Evolutionary conservation across 2,888 invertebrate genomes (phyloP).

Genomic region (Eristalinus sepulchralis): DNA sequence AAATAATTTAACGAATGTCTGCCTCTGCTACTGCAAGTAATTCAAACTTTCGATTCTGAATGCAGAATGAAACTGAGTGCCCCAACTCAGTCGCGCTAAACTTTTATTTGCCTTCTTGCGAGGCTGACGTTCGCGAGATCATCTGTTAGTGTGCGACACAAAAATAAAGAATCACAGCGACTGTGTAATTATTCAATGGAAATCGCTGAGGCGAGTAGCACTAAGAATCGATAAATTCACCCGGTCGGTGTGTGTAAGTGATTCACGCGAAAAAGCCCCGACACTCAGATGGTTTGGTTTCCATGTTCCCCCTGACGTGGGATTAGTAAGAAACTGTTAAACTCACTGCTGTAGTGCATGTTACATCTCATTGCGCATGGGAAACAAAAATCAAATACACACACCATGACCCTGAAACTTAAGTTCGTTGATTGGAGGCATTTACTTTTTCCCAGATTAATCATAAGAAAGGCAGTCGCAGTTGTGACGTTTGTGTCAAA

Average conservation of each 20-base stretch:
- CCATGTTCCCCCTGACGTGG: not conserved
- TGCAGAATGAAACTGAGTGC: not conserved
- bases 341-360: not conserved
- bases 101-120: not conserved
- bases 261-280: constrained; percentile 2
- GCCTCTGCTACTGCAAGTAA: not conserved
- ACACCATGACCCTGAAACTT: not conserved
- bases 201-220: not conserved
- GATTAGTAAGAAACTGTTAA: not conserved
- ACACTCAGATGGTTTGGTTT: not conserved
- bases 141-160: not conserved
- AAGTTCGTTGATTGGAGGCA: not conserved
- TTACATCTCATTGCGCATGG: no score
- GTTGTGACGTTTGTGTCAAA: not conserved
- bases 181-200: constrained; percentile 2
- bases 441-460: not conserved
- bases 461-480: not conserved
- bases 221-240: not conserved
- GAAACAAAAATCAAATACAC: no score
- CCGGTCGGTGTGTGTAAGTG: not conserved
- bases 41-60: not conserved
- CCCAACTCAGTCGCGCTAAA: not conserved
- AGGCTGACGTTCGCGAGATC: not conserved
- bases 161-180: not conserved
- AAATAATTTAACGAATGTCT: not conserved